Base-by-base conservation (phyloP, 2,113 vertebrate genomes). In the Rhea americana region DNA sequence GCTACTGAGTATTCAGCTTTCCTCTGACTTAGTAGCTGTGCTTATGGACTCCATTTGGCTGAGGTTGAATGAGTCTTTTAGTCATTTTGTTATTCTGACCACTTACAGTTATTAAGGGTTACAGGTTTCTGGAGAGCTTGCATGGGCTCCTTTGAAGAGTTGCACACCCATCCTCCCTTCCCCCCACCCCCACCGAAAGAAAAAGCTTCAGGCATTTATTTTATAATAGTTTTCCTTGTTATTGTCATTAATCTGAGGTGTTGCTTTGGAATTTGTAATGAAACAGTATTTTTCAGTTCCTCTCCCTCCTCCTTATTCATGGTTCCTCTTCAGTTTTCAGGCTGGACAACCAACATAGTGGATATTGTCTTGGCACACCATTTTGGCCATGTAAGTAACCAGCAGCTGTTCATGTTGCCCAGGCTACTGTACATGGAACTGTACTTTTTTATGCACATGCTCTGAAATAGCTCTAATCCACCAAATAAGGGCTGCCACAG, bases 351-450 rank as follows among this genome's bases (percentile, higher is more conserved):
- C 88, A 99, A 98, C 96, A 94, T 99, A 87, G 98, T 99, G 73
- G 99, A 99, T 94, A 98, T 97, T 87, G 98, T 99, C 95, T 98
- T 99, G 98, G 98, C 96, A 11, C 99, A 99, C 94, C 99, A 99
- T 96, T 99, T 99, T 97, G 99, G 99, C 79, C 97, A 98, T 21
- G 99, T 99, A 98, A 99, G 98, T 98, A 93, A 65, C 51, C 61
- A 68, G 45, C 70, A 87, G 15, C 11, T 80, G 35, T 25, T 76
- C 37, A 18, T 51, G 21, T 56, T 83, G 63, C 55, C 68, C 1
- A 1, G 74, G 45, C 53, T 77, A 5, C 32, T 48, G 17, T 59
- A 53, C 10, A 2, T 21, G 68, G 30, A 45, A 6, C 67, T 85
- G 1, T 48, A 80, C 18, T 90, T 75, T 47, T 73, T 7, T 37